Conservation (phyloP, 1,140 invertebrate genomes). For the Zaprionus ornatus region DNA sequence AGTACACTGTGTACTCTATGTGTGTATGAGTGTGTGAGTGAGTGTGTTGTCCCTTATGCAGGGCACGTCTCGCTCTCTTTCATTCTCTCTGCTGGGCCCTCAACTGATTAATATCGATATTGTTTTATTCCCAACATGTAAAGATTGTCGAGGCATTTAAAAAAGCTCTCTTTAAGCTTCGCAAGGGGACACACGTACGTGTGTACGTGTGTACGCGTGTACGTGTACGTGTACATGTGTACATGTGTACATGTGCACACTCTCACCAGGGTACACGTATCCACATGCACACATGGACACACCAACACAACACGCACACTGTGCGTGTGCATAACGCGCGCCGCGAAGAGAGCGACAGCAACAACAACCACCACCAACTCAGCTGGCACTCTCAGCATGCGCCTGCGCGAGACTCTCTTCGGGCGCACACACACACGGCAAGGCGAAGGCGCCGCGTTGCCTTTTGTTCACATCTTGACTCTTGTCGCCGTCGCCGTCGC, state of each 20-base stretch:
- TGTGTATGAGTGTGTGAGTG: constrained; percentile 8
- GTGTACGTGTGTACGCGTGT: constrained; percentile 27
- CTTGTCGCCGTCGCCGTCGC: constrained; percentile 26
- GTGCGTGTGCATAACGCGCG: constrained; percentile 77
- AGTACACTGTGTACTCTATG: constrained; percentile 45
- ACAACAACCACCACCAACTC: constrained; percentile 22
- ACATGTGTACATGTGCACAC: constrained; percentile 10
- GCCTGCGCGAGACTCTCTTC: constrained; percentile 47
- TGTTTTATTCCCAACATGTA: constrained; percentile 20
- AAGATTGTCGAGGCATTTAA: constrained; percentile 14
- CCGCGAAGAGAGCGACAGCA: constrained; percentile 52
- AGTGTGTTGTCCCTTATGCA: constrained; percentile 13
- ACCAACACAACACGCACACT: constrained; percentile 51
- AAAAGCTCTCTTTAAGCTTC: constrained; percentile 30
- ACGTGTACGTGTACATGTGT: constrained; percentile 20
- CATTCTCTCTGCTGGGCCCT: constrained; percentile 36
- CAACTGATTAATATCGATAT: constrained; percentile 35
- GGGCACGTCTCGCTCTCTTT: constrained; percentile 21
- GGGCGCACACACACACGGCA: constrained; percentile 26
- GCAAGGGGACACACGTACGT: constrained; percentile 27
- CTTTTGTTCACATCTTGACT: constrained; percentile 71
- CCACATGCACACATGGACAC: constrained; percentile 50
- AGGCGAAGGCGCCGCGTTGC: constrained; percentile 41
- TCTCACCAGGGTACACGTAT: constrained; percentile 24
- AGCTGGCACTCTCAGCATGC: constrained; percentile 15